Conservation (phyloP, 1,140 invertebrate species). For the Ceratina calcarata region DNA sequence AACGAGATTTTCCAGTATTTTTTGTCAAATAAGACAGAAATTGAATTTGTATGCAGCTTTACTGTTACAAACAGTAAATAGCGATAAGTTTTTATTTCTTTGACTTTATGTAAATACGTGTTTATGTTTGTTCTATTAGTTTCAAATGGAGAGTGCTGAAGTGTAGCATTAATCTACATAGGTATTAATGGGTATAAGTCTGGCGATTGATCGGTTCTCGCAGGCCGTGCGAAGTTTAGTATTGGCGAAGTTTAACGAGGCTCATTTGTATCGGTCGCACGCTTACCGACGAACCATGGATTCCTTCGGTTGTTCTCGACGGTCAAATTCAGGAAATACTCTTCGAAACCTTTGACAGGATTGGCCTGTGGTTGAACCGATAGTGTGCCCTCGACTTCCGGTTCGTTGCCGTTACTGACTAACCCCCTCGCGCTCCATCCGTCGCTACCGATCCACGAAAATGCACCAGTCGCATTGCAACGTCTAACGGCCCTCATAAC, state of each 20-base stretch:
- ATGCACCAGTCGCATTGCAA: slow-evolving; percentile 92
- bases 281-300: slow-evolving; percentile 95
- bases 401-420: slow-evolving; percentile 92
- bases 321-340: slow-evolving; percentile 92
- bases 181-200: neutral
- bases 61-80: too few relatives aligned
- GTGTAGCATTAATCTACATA: neutral
- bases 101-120: too few relatives aligned
- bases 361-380: slow-evolving; percentile 95
- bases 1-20: too few relatives aligned
- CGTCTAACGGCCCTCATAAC: slow-evolving; percentile 94
- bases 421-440: slow-evolving; percentile 94
- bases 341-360: slow-evolving; percentile 91
- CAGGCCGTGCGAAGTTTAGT: neutral
- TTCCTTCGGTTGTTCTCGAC: slow-evolving; percentile 93
- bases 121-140: too few relatives aligned
- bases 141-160: too few relatives aligned
- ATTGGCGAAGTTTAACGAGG: slow-evolving; percentile 31
- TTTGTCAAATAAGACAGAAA: too few relatives aligned
- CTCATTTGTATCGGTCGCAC: slow-evolving; percentile 24
- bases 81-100: too few relatives aligned
- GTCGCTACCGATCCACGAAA: slow-evolving; percentile 97
- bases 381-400: slow-evolving; percentile 93
- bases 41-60: too few relatives aligned
- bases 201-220: neutral